Evolutionary conservation across 2,888 invertebrate species (phyloP).

Genomic region (Thumatha senex): DNA sequence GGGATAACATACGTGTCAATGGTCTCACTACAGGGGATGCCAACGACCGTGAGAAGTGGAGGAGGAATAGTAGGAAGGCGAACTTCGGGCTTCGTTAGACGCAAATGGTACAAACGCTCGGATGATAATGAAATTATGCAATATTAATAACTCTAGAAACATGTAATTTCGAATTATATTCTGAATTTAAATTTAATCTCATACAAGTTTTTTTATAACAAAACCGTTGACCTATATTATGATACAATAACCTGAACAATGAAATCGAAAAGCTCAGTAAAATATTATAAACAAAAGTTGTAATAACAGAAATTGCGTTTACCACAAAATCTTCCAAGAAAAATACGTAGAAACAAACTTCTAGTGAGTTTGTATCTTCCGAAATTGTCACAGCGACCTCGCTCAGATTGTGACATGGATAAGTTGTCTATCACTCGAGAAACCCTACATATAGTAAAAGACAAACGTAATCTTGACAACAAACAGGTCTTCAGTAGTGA

Average conservation of each 20-base stretch:
- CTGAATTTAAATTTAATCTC: too few species aligned
- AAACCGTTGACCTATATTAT: neutral
- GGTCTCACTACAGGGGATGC: too few species aligned
- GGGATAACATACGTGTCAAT: too few species aligned
- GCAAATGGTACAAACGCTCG: too few species aligned
- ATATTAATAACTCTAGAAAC: too few species aligned
- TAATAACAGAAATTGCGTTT: constrained; percentile 16
- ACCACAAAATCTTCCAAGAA: constrained; percentile 3
- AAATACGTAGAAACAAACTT: constrained; percentile 9
- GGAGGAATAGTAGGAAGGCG: too few species aligned
- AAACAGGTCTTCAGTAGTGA: constrained; percentile 23
- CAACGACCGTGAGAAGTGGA: too few species aligned
- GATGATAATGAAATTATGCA: too few species aligned
- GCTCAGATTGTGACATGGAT: constrained; percentile 28
- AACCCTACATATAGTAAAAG: constrained; percentile 34
- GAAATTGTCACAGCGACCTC: constrained; percentile 23
- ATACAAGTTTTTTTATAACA: neutral
- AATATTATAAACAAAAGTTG: neutral
- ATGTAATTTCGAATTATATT: too few species aligned
- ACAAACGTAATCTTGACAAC: constrained; percentile 40
- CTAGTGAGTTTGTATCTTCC: constrained; percentile 19
- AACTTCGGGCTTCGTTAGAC: too few species aligned
- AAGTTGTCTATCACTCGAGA: constrained; percentile 37
- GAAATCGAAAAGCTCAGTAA: neutral
- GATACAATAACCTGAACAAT: neutral